Conservation (phyloP, 2,797 vertebrate genomes). For the Novumbra hubbsi region DNA sequence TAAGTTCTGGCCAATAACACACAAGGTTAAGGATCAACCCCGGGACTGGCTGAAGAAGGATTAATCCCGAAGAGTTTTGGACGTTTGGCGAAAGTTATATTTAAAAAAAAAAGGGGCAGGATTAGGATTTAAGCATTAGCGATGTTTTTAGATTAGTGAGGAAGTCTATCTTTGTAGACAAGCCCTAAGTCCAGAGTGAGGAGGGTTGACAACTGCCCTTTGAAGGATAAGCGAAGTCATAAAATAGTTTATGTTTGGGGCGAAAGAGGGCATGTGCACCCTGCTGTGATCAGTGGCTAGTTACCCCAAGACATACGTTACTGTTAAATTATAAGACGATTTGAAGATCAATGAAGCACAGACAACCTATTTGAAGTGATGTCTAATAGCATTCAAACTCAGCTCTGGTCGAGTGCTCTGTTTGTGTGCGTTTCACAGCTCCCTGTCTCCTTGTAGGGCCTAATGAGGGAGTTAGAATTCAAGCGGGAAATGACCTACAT, state of each 20-base stretch:
- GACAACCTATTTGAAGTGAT: slow-evolving; percentile 9
- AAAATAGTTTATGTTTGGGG: slow-evolving; percentile 61
- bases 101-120: slow-evolving; percentile 40
- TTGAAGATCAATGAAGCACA: neutral
- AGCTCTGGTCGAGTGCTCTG: slow-evolving; percentile 11
- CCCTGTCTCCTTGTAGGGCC: neutral
- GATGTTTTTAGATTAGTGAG: slow-evolving; percentile 43
- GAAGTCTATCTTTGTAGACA: slow-evolving; percentile 23
- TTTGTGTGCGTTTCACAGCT: slow-evolving; percentile 21
- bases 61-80: slow-evolving; percentile 23
- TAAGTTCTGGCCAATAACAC: slow-evolving; percentile 52
- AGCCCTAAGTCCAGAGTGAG: slow-evolving; percentile 35
- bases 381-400: slow-evolving; percentile 2
- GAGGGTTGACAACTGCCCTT: slow-evolving; percentile 47
- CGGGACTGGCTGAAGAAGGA: slow-evolving; percentile 35
- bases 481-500: slow-evolving; percentile 11
- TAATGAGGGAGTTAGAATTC: slow-evolving; percentile 3
- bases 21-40: slow-evolving; percentile 59
- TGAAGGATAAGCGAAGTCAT: slow-evolving; percentile 68
- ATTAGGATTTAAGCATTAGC: slow-evolving; percentile 37
- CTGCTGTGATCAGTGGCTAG: slow-evolving; percentile 41
- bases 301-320: slow-evolving; percentile 25
- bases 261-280: slow-evolving; percentile 23
- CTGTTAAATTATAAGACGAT: neutral
- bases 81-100: slow-evolving; percentile 24